Base-by-base conservation (phyloP, 2,113 vertebrate species). In the Cyphomyrus plagiostoma region DNA sequence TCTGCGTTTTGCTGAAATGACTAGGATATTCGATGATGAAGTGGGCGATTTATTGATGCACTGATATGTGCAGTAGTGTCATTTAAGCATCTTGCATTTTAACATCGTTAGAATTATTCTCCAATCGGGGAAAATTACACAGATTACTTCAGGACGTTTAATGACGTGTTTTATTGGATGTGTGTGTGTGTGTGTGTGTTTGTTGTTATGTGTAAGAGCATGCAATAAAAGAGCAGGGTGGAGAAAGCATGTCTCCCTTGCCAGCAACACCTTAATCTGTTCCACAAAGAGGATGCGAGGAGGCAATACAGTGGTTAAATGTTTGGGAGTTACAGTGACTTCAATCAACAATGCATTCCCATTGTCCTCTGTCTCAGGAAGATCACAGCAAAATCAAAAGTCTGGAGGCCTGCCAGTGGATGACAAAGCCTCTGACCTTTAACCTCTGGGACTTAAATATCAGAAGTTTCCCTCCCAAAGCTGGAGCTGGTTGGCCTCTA, bases 371-470 rank as follows among this genome's bases (percentile, higher is more conserved):
- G 90, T 93, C 92, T 93, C 89, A 74, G 90, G 93, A 91, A 91
- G 91, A 91, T 92, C 17, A 45, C 89, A 86, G 89, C 83, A 87
- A 92, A 91, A 92, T 91, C 87, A 91, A 88, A 89, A 93, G 90
- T 92, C 90, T 46, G 90, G 89, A 93, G 90, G 89, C 92, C 89
- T 86, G 85, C 82, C 11, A 87, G 26, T 23, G 15, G 85, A 45
- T 90, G 82, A 89, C 83, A 77, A 91, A 88, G 92, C 90, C 92
- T 91, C 92, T 94, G 93, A 90, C 89, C 93, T 94, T 93, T 93
- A 93, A 92, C 93, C 93, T 91, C 91, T 90, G 89, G 90, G 88
- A 45, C 90, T 93, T 92, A 94, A 94, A 92, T 90, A 92, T 89
- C 90, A 92, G 87, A 91, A 92, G 93, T 89, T 42, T 70, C 92